These are phyloP conservation scores for Chamaetylas fuelleborni DNA, from an alignment of 2,113 vertebrate genomes.

Conservation along the genomic window DNA sequence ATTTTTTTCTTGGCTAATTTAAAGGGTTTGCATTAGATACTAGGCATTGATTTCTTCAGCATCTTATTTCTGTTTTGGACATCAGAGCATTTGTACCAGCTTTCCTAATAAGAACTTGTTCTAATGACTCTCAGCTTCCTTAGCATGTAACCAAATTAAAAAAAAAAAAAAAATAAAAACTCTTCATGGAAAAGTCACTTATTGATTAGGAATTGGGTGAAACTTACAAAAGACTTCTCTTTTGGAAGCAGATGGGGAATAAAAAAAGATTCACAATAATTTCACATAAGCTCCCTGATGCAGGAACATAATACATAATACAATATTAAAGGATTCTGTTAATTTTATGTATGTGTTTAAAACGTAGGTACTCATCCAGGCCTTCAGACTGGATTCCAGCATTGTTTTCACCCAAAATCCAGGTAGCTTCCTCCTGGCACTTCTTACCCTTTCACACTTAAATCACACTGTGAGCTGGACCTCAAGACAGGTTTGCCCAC, in stretches of 20 bases:
- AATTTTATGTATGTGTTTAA: neutral
- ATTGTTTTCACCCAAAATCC: neutral
- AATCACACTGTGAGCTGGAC: neutral
- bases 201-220: neutral
- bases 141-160: neutral
- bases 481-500: neutral
- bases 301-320: neutral
- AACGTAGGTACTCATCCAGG: neutral
- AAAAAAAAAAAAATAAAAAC: neutral
- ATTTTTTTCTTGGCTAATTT: conserved; percentile 34
- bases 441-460: neutral
- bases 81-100: neutral
- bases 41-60: conserved; percentile 9
- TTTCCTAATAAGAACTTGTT: neutral
- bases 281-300: neutral
- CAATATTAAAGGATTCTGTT: neutral
- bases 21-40: neutral
- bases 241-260: neutral
- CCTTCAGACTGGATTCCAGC: neutral
- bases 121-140: neutral
- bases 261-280: neutral
- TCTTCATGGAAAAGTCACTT: neutral
- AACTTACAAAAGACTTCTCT: neutral
- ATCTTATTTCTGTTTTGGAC: conserved; percentile 10
- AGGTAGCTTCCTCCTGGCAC: neutral